These are phyloP conservation scores for Synanthedon vespiformis DNA, from an alignment of 2,888 invertebrate species.

Conservation along the genomic window DNA sequence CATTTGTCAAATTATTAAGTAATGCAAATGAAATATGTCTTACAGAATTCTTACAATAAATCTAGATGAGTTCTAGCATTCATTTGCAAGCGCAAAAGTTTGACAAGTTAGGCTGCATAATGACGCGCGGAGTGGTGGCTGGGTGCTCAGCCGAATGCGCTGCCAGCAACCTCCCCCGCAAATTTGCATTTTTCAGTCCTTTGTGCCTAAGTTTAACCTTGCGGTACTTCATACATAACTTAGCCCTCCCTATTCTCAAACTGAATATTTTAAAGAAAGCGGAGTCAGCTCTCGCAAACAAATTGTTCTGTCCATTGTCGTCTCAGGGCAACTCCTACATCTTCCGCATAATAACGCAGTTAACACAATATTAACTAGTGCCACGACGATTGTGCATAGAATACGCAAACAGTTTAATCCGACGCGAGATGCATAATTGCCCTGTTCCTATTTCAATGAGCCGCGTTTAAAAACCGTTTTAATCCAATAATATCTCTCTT, in stretches of 20 bases:
- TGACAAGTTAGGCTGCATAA: conserved; percentile 56
- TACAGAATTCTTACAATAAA: conserved; percentile 5
- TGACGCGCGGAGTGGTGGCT: conserved; percentile 26
- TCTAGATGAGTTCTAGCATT: conserved; percentile 27
- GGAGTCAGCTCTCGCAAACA: conserved; percentile 12
- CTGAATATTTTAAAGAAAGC: conserved; percentile 12
- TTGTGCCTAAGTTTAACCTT: conserved; percentile 26
- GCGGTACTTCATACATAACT: conserved; percentile 12
- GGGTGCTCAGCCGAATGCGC: conserved; percentile 1
- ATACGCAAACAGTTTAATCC: conserved; percentile 7
- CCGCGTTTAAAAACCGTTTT: not conserved
- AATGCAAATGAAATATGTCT: not conserved
- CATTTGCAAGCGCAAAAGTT: conserved; percentile 48
- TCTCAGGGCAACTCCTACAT: conserved; percentile 11
- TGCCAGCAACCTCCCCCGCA: conserved; percentile 19
- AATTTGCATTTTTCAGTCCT: conserved; percentile 52
- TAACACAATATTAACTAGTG: conserved; percentile 22
- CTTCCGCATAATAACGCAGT: conserved; percentile 15
- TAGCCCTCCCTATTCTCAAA: conserved; percentile 7
- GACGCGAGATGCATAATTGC: conserved; percentile 22
- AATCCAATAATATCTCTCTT: conserved; percentile 1
- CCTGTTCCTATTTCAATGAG: not conserved
- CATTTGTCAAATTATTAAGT: no score
- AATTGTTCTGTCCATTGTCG: conserved; percentile 17
- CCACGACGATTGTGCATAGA: conserved; percentile 4